Percentiles rank a stretch among this genome's conserved stretches.
These are phyloP conservation scores for Uropsilus gracilis DNA, from an alignment of 2,113 vertebrate species.

Conservation along the genomic window DNA sequence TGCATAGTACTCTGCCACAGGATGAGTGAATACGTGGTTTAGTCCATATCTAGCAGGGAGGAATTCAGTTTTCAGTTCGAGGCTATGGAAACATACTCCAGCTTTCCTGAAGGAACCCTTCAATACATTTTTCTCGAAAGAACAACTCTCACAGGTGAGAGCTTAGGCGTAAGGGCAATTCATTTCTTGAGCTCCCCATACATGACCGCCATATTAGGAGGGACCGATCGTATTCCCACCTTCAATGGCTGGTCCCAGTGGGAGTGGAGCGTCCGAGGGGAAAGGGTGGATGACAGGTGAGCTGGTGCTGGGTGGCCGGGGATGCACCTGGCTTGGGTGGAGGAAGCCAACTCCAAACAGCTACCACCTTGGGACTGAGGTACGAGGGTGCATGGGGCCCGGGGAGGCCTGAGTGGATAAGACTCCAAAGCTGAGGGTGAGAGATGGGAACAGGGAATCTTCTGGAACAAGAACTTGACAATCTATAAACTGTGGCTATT, in stretches of 20 bases:
- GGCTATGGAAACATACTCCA: not conserved
- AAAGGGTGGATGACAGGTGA: not conserved
- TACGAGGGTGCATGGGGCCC: not conserved
- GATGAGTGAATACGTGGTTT: too few relatives aligned
- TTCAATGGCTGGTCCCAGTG: not conserved
- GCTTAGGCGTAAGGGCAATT: not conserved
- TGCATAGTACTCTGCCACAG: not conserved
- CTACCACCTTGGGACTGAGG: not conserved
- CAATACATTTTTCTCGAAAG: not conserved
- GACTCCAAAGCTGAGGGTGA: not conserved
- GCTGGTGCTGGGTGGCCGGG: accelerated
- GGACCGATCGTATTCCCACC: not conserved
- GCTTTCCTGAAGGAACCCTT: not conserved
- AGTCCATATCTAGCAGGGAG: too few relatives aligned
- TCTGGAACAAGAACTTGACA: not conserved
- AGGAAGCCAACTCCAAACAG: not conserved
- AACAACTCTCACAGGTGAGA: not conserved
- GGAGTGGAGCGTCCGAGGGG: not conserved
- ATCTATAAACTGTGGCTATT: not conserved
- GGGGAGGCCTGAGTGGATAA: not conserved
- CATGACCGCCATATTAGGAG: not conserved
- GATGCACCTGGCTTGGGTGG: not conserved
- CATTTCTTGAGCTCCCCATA: not conserved
- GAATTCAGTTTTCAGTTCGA: not conserved
- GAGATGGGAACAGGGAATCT: not conserved